These are phyloP conservation scores for Suncus etruscus DNA, from an alignment of 2,113 vertebrate genomes.

Conservation along the genomic window DNA sequence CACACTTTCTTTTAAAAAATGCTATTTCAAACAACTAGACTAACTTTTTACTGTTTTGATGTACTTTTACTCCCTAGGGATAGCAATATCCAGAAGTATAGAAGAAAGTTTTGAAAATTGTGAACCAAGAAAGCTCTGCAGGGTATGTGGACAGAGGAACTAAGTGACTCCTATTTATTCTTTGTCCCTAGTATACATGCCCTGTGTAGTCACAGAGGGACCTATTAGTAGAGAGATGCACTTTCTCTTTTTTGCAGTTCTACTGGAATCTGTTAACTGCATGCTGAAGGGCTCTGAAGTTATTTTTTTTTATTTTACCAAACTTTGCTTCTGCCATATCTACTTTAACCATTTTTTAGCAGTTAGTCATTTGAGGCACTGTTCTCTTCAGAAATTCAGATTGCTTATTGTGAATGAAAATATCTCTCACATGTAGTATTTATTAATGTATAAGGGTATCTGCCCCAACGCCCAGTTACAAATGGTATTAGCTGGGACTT, in stretches of 20 bases:
- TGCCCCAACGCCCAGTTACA: background rate
- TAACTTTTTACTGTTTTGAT: slow-evolving; percentile 12
- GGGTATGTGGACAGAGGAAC: background rate
- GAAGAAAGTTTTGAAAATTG: slow-evolving; percentile 28
- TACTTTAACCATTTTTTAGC: background rate
- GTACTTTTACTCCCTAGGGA: slow-evolving; percentile 9
- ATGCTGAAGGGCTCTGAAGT: background rate
- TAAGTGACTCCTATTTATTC: slow-evolving; percentile 11
- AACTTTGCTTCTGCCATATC: slow-evolving; percentile 14
- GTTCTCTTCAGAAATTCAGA: background rate
- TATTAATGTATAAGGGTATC: background rate
- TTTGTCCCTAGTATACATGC: background rate
- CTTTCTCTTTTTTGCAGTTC: background rate
- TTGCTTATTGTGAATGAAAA: background rate
- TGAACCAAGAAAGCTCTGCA: slow-evolving; percentile 1
- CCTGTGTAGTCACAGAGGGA: slow-evolving; percentile 60
- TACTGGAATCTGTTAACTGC: background rate
- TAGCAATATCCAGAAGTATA: slow-evolving; percentile 39
- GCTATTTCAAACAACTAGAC: slow-evolving; percentile 40
- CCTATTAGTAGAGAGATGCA: slow-evolving; percentile 60
- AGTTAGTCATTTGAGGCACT: background rate
- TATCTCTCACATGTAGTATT: background rate
- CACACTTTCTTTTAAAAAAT: background rate
- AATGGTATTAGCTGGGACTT: background rate
- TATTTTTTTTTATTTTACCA: slow-evolving; percentile 51